These are phyloP conservation scores for Holacanthella duospinosa DNA, from an alignment of 2,888 invertebrate genomes.

Conservation along the genomic window DNA sequence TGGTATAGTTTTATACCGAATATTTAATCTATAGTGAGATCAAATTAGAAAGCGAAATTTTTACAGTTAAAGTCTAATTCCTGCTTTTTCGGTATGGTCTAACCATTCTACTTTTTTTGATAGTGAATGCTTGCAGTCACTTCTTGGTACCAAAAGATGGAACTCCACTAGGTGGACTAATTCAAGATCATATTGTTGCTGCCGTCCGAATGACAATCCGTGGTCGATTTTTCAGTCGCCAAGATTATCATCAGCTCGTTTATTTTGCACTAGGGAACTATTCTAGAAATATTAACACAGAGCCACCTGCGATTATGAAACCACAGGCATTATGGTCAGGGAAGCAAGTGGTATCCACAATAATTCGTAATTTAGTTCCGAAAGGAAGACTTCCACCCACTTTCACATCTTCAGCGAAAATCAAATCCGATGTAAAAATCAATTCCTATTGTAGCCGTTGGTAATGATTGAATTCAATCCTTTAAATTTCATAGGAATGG, in stretches of 20 bases:
- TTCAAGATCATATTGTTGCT: conserved; percentile 95
- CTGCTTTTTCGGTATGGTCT: not conserved
- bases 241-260: conserved; percentile 82
- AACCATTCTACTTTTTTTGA: conserved; percentile 25
- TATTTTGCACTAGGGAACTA: conserved; percentile 65
- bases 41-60: too few relatives aligned
- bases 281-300: conserved; percentile 54
- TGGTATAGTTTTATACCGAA: too few relatives aligned
- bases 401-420: conserved; percentile 61
- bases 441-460: too few relatives aligned
- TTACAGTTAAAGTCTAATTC: too few relatives aligned
- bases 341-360: conserved; percentile 84
- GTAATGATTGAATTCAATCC: too few relatives aligned
- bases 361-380: conserved; percentile 76
- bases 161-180: conserved; percentile 89
- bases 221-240: conserved; percentile 69
- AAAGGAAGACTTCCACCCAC: conserved; percentile 56
- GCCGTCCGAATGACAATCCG: conserved; percentile 80
- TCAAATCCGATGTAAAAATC: conserved; percentile 48
- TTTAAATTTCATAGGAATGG: conserved; percentile 56
- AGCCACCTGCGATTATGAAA: conserved; percentile 80
- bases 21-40: too few relatives aligned
- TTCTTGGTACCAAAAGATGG: conserved; percentile 98
- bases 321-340: conserved; percentile 90
- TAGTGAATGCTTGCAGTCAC: conserved; percentile 69